phyloP scores from a whole-genome alignment of 2,797 vertebrate species.

The Parauchenoglanis ngamensis region DNA sequence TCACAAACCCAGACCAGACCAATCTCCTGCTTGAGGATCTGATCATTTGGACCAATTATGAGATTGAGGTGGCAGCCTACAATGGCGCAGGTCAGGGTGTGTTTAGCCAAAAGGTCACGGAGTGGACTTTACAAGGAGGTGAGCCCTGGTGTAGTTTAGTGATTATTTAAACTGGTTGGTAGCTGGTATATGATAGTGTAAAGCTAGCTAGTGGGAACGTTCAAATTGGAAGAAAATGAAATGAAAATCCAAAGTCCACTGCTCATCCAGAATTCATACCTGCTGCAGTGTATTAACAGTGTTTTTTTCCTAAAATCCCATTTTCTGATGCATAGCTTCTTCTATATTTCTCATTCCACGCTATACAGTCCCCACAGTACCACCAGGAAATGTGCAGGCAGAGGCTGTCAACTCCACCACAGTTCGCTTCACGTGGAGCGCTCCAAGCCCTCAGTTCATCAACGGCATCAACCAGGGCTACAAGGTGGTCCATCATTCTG shows the following conservation, averaged over 20 bases:
- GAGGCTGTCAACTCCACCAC: slow-evolving; percentile 94
- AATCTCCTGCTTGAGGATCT: slow-evolving; percentile 93
- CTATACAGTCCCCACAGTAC: slow-evolving; percentile 91
- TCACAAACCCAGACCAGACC: slow-evolving; percentile 88
- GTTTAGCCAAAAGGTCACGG: slow-evolving; percentile 92
- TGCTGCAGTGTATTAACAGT: slow-evolving; percentile 32
- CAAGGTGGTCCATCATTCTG: slow-evolving; percentile 79
- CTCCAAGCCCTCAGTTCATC: slow-evolving; percentile 98
- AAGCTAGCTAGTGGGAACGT: not conserved
- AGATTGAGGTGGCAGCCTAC: slow-evolving; percentile 94
- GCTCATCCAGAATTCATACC: not conserved
- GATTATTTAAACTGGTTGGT: not conserved
- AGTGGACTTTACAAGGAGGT: slow-evolving; percentile 98
- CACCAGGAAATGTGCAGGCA: slow-evolving; percentile 87
- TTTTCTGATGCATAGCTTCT: slow-evolving; percentile 5
- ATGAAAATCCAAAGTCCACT: not conserved
- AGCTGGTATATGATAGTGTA: not conserved
- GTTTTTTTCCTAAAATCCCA: not conserved
- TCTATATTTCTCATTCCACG: not conserved
- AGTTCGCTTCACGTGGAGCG: slow-evolving; percentile 95
- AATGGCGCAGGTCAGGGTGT: slow-evolving; percentile 91
- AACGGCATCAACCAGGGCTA: slow-evolving; percentile 99
- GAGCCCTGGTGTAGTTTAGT: slow-evolving; percentile 52
- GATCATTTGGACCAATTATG: slow-evolving; percentile 99
- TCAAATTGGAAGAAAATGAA: not conserved